Conservation (phyloP, 2,888 invertebrate genomes). For the Cremastinae sp. region DNA sequence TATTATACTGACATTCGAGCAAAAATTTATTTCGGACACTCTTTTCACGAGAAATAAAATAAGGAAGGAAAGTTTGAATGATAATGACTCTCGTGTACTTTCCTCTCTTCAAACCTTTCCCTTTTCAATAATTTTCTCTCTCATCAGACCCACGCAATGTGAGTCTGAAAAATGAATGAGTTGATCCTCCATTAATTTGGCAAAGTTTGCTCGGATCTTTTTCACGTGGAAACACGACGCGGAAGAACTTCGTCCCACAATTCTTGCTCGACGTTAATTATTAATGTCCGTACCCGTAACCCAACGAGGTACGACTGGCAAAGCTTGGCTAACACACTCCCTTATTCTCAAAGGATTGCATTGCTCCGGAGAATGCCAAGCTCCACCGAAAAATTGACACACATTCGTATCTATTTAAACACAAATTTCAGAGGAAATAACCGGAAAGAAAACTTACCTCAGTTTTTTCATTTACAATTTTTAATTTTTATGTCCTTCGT, state of each 20-base stretch:
- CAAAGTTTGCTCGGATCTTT: slow-evolving; percentile 18
- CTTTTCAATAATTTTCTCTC: not conserved
- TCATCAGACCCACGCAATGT: slow-evolving; percentile 5
- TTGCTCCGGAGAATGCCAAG: slow-evolving; percentile 23
- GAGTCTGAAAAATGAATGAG: not conserved
- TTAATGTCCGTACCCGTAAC: slow-evolving; percentile 57
- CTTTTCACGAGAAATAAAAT: too few relatives aligned
- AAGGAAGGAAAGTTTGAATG: too few relatives aligned
- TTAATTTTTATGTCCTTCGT: too few relatives aligned
- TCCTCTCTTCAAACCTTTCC: too few relatives aligned
- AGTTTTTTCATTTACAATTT: not conserved
- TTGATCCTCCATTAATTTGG: too few relatives aligned
- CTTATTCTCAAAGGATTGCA: slow-evolving; percentile 52
- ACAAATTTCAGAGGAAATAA: not conserved
- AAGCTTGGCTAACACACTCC: slow-evolving; percentile 29
- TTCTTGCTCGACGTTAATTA: slow-evolving; percentile 60
- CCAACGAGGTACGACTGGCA: slow-evolving; percentile 23
- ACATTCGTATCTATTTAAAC: slow-evolving; percentile 13
- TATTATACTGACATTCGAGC: too few relatives aligned
- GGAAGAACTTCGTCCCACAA: slow-evolving; percentile 60
- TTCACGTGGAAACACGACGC: slow-evolving; percentile 24
- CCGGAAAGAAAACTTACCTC: too few relatives aligned
- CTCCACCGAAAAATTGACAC: slow-evolving; percentile 7
- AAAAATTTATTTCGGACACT: too few relatives aligned
- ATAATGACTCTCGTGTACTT: too few relatives aligned